Percentiles rank a stretch among this genome's conserved stretches.
These are phyloP conservation scores for Betta splendens DNA, from an alignment of 2,797 vertebrate genomes.

Conservation along the genomic window DNA sequence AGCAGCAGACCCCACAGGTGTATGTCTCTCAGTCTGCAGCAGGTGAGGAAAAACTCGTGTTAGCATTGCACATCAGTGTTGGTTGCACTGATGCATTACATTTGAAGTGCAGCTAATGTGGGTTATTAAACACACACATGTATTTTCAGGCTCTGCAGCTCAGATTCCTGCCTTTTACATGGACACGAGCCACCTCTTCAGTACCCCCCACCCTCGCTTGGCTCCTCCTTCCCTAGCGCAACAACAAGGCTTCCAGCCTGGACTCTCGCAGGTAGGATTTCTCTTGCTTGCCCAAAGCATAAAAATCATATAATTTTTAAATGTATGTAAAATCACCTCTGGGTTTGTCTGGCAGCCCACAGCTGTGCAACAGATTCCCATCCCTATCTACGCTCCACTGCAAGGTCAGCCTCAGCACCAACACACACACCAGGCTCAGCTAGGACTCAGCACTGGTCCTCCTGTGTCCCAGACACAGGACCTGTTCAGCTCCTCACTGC, in stretches of 20 bases:
- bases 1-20: constrained; percentile 95
- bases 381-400: constrained; percentile 96
- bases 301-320: background rate
- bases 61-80: background rate
- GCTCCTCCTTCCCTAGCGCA: constrained; percentile 94
- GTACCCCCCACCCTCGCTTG: constrained; percentile 93
- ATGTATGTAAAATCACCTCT: background rate
- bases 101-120: background rate
- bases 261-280: constrained; percentile 93
- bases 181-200: constrained; percentile 98
- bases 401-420: constrained; percentile 92
- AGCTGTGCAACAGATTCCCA: constrained; percentile 97
- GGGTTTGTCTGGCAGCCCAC: constrained; percentile 80
- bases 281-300: background rate
- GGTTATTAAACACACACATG: background rate
- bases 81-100: no score
- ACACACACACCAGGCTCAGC: constrained; percentile 89
- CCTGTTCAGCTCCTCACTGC: constrained; percentile 93
- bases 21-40: constrained; percentile 98
- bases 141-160: constrained; percentile 83
- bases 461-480: constrained; percentile 96
- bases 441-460: constrained; percentile 89
- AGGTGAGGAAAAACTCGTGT: constrained; percentile 78
- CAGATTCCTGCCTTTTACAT: constrained; percentile 98
- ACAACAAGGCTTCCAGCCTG: constrained; percentile 95